Evolutionary conservation across 2,797 vertebrate species (phyloP), one percentile per base, ranked within the genome.

Genomic region (Glyptemys insculpta): DNA sequence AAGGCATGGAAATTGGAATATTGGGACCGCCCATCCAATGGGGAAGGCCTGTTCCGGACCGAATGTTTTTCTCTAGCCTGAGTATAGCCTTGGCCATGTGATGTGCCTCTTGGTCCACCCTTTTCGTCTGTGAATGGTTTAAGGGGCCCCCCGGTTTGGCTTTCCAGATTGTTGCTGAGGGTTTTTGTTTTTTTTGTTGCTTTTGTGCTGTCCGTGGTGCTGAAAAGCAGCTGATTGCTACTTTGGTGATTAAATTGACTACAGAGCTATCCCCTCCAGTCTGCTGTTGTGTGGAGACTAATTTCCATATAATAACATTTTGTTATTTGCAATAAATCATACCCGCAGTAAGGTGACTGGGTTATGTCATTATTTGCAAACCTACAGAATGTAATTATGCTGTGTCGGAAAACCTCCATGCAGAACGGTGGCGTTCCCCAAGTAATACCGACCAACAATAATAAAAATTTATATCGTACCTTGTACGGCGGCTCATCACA

Each of bases 331-430:
- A 86, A 95, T 96, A 96, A 97, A 94, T 97, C 96, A 96, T 96
- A 83, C 79, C 81, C 91, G 79, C 81, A 68, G 95, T 93, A 94
- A 96, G 97, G 94, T 95, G 96, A 95, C 95, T 81, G 91, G 96
- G 97, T 98, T 97, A 95, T 92, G 93, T 96, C 88, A 94, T 96
- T 97, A 97, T 98, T 97, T 97, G 97, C 89, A 92, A 96, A 96
- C 92, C 92, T 87, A 86, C 91, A 57, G 91, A 95, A 97, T 91
- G 94, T 95, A 97, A 98, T 96, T 96, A 97, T 90, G 87, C 93
- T 47, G 78, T 29, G 34, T 94, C 92, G 94, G 88, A 87, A 95
- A 91, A 93, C 86, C 50, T 95, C 87, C 90, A 76, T 92, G 96
- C 95, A 91, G 96, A 97, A 95, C 81, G 9, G 41, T 34, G 81